Conservation (phyloP, 2,113 vertebrate genomes). For the Lichenostomus cassidix region DNA sequence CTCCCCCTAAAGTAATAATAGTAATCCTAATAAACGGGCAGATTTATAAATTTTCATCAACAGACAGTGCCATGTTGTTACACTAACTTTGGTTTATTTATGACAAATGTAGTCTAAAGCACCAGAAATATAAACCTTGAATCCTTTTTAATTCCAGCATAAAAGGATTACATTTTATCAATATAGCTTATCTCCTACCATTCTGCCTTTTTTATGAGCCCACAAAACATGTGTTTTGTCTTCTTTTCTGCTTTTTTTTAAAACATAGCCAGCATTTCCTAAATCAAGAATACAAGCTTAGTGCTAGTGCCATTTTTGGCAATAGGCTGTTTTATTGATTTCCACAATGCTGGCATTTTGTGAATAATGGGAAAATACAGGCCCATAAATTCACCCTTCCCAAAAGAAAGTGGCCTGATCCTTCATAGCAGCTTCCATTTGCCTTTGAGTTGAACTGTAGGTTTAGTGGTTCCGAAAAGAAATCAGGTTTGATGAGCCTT, state of each 20-base stretch:
- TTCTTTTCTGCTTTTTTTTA: background rate
- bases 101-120: conserved; percentile 28
- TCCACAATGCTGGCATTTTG: background rate
- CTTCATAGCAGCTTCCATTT: conserved; percentile 5
- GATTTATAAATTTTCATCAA: conserved; percentile 41
- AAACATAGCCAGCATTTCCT: background rate
- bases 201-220: conserved; percentile 11
- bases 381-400: background rate
- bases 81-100: conserved; percentile 41
- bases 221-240: background rate
- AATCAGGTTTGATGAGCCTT: conserved; percentile 17
- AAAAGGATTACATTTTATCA: conserved; percentile 55
- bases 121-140: conserved; percentile 35
- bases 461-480: conserved; percentile 7
- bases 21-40: conserved; percentile 34
- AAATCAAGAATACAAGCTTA: background rate
- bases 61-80: background rate
- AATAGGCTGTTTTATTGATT: background rate
- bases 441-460: background rate
- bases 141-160: conserved; percentile 49
- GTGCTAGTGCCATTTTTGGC: background rate
- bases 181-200: background rate
- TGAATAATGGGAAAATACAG: background rate
- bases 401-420: background rate
- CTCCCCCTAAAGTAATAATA: conserved; percentile 45